Evolutionary conservation across 2,113 vertebrate genomes (phyloP), one percentile per base, ranked within the genome.

Genomic region (Sminthopsis crassicaudata): DNA sequence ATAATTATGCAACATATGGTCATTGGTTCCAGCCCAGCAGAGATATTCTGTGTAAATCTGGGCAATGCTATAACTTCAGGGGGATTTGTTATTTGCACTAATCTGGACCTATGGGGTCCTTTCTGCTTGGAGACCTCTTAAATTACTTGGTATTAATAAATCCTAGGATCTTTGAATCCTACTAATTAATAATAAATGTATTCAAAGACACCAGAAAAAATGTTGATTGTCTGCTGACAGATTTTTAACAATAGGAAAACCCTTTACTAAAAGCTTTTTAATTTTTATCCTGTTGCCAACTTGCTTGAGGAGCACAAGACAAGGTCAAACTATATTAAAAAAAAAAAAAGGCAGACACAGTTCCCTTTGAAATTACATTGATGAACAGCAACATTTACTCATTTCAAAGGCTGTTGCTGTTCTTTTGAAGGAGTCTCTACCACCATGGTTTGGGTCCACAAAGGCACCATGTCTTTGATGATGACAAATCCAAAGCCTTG

Each of bases 281-380:
- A 94, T 96, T 54, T 92, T 92, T 51, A 95, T 96, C 90, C 76
- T 97, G 90, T 94, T 97, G 46, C 11, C 76, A 94, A 84, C 96
- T 48, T 96, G 95, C 95, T 97, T 92, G 94, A 96, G 96, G 93
- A 53, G 23, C 36, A 92, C 93, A 95, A 91, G 96, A 96, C 97
- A 97, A 98, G 57, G 97, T 51, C 90, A 94, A 98, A 95, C 88
- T 96, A 97, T 96, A 97, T 96, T 97, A 51, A 51, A 51, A 51
- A 48, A 96, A 98, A 98, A 90, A 92, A 96, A 5, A 25, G n/a
- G 42, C 8, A 42, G 67, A n/a, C 16, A 42, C 36, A n/a, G 67
- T 98, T 97, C 97, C 95, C 95, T 97, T 97, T 97, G 94, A 97
- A 97, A 98, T 97, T 97, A 96, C 93, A 55, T 97, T 97, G 96